Percentiles rank a stretch among this genome's conserved stretches.
phyloP scores from a whole-genome alignment of 2,113 vertebrate genomes.

The Thermophis baileyi region DNA sequence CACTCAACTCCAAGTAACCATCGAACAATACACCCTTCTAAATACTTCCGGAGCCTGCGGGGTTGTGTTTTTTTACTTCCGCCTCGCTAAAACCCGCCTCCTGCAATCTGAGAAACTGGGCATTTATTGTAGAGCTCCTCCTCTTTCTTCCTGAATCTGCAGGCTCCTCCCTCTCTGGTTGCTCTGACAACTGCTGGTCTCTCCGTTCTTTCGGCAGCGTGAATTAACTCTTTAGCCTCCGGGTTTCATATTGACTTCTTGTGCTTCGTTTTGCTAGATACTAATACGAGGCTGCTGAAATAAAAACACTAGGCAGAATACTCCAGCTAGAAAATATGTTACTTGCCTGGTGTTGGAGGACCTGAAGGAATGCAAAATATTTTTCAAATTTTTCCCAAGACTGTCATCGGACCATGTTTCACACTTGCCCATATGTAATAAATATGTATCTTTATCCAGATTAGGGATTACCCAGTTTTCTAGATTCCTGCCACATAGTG shows the following conservation, averaged over 20 bases:
- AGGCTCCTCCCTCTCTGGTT: background rate
- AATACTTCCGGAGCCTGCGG: conserved; percentile 6
- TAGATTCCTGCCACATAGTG: background rate
- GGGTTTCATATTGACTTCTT: background rate
- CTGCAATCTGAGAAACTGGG: no score
- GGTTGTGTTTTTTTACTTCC: background rate
- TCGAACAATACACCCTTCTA: fast-evolving
- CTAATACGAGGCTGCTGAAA: background rate
- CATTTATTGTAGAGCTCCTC: background rate
- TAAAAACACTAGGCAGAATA: background rate
- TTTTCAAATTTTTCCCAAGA: background rate
- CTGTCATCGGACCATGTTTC: background rate
- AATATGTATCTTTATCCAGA: background rate
- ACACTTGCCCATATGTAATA: background rate
- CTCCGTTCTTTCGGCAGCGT: background rate
- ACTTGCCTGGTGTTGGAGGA: background rate
- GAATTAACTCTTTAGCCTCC: background rate
- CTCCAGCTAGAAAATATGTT: background rate
- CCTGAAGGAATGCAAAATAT: background rate
- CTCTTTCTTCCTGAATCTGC: background rate
- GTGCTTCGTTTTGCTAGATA: background rate
- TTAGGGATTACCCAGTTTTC: background rate
- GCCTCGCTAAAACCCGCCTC: background rate
- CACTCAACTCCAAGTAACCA: fast-evolving
- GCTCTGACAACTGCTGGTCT: background rate